These are phyloP conservation scores for Eubasilissa regina DNA, from an alignment of 1,140 invertebrate species.

Conservation along the genomic window DNA sequence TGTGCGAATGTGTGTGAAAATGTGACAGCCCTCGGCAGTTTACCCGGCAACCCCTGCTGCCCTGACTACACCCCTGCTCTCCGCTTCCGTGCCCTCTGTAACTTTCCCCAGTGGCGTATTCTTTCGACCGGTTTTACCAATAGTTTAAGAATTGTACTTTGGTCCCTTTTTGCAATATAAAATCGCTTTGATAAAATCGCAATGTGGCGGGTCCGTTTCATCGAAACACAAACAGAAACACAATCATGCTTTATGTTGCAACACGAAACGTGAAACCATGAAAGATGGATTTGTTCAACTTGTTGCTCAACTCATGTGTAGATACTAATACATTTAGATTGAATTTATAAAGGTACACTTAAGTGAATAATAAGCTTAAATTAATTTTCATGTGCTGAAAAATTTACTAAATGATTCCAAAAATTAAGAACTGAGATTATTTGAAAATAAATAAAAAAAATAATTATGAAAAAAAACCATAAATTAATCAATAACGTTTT, in stretches of 20 bases:
- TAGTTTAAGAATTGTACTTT: slow-evolving; percentile 4
- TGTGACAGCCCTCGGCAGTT: too few relatives aligned
- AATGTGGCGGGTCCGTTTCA: neutral
- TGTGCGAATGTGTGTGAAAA: too few relatives aligned
- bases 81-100: neutral
- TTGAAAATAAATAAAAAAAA: too few relatives aligned
- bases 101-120: slow-evolving; percentile 20
- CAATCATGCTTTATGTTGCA: neutral
- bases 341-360: too few relatives aligned
- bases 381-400: too few relatives aligned
- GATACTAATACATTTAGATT: too few relatives aligned
- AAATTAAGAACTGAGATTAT: too few relatives aligned
- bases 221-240: slow-evolving; percentile 10
- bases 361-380: too few relatives aligned
- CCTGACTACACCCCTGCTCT: slow-evolving; percentile 10
- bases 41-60: neutral
- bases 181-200: neutral
- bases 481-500: too few relatives aligned
- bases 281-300: slow-evolving; percentile 7
- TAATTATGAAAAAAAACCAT: too few relatives aligned
- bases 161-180: slow-evolving; percentile 11
- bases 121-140: slow-evolving; percentile 6
- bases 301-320: neutral
- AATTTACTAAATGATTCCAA: too few relatives aligned
- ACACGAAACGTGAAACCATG: slow-evolving; percentile 1